phyloP scores from a whole-genome alignment of 2,113 vertebrate genomes.

The Takifugu bimaculatus region DNA sequence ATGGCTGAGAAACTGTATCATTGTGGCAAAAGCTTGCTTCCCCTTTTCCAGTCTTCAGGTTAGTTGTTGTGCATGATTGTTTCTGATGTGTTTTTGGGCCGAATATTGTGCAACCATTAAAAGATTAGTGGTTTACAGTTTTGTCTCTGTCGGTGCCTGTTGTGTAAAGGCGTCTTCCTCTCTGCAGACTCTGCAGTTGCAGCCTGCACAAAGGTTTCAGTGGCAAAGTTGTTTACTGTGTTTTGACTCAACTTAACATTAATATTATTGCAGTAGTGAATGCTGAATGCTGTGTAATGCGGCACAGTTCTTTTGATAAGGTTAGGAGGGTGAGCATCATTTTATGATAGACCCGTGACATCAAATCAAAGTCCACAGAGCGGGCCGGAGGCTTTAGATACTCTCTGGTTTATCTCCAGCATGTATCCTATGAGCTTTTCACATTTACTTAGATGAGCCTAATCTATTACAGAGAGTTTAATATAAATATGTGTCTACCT shows the following conservation, averaged over 20 bases:
- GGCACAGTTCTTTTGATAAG: not conserved
- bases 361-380: conserved; percentile 2
- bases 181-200: conserved; percentile 33
- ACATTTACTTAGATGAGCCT: not conserved
- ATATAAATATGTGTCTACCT: not conserved
- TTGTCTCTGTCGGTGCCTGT: conserved; percentile 22
- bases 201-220: conserved; percentile 15
- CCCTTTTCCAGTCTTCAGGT: not conserved
- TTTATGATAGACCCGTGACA: conserved; percentile 14
- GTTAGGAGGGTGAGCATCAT: not conserved
- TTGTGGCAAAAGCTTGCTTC: conserved; percentile 6
- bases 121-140: conserved; percentile 34
- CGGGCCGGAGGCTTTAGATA: not conserved
- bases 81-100: conserved; percentile 8
- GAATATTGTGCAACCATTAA: conserved; percentile 17
- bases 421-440: not conserved
- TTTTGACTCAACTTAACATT: too few species aligned
- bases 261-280: too few species aligned
- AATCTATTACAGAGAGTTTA: conserved; percentile 8
- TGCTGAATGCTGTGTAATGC: too few species aligned
- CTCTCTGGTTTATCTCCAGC: not conserved
- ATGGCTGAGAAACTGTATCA: not conserved
- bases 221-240: not conserved
- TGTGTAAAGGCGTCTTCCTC: conserved; percentile 34
- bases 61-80: not conserved